Evolutionary conservation across 92 coral and sea anemone genomes (phyloP).

Genomic region (Umimayanthus kanabou): DNA sequence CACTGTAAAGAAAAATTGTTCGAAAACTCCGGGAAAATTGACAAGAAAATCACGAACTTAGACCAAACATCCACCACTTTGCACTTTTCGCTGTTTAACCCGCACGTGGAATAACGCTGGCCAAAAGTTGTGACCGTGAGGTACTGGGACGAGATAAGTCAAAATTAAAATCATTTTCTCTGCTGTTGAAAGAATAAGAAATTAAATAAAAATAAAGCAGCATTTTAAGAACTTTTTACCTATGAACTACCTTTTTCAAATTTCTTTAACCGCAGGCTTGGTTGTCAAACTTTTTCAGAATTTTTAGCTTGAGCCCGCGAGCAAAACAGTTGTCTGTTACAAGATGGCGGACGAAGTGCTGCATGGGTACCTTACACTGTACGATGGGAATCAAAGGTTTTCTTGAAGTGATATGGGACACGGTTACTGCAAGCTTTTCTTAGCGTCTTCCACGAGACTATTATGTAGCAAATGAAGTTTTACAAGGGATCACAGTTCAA

Average conservation of each 20-base stretch:
- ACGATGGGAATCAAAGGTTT: not conserved
- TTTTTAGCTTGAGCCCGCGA: slow-evolving; percentile 16
- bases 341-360: slow-evolving; percentile 6
- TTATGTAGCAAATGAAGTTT: not conserved
- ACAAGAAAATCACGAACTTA: not conserved
- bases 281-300: not conserved
- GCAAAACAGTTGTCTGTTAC: not conserved
- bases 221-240: not conserved
- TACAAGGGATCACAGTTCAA: not conserved
- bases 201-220: not conserved
- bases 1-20: no score
- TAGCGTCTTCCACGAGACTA: not conserved
- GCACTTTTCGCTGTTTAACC: not conserved
- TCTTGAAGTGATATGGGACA: not conserved
- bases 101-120: slow-evolving; percentile 14
- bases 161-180: not conserved
- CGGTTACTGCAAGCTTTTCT: not conserved
- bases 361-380: not conserved
- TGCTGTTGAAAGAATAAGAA: no score
- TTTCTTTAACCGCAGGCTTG: not conserved
- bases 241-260: no score
- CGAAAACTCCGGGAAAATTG: not conserved
- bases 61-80: not conserved
- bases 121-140: not conserved
- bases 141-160: not conserved